Evolutionary conservation across 2,888 invertebrate species (phyloP).

Genomic region (Tryphoninae sp.): DNA sequence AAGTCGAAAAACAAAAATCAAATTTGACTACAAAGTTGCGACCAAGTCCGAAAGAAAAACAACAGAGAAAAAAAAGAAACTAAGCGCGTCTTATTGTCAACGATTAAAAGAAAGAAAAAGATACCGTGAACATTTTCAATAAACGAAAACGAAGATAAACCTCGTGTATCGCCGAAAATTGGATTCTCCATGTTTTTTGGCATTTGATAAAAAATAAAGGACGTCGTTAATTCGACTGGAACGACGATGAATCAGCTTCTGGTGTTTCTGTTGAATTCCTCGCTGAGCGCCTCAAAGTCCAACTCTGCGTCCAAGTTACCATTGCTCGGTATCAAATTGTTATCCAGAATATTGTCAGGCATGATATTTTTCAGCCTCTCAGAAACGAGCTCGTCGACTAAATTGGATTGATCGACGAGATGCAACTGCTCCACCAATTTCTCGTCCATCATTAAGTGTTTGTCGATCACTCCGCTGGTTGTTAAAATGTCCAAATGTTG

Average conservation of each 20-base stretch:
- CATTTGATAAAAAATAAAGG: neutral
- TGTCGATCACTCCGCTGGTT: constrained; percentile 75
- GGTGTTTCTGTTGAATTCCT: constrained; percentile 78
- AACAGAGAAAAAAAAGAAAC: neutral
- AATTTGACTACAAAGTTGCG: neutral
- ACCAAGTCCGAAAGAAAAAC: neutral
- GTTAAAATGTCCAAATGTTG: constrained; percentile 77
- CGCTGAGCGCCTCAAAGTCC: constrained; percentile 78
- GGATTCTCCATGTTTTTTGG: neutral
- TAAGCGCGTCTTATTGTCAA: neutral
- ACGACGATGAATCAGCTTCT: constrained; percentile 75
- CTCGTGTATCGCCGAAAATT: too few species aligned
- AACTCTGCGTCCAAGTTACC: constrained; percentile 76
- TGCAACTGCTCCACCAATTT: constrained; percentile 78
- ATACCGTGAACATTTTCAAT: too few species aligned
- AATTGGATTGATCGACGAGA: constrained; percentile 76
- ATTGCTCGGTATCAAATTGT: constrained; percentile 74
- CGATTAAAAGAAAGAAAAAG: too few species aligned
- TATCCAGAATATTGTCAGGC: constrained; percentile 77
- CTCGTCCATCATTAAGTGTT: constrained; percentile 78
- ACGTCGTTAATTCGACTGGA: constrained; percentile 18
- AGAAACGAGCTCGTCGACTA: constrained; percentile 77
- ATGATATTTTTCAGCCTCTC: constrained; percentile 78
- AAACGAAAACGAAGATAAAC: too few species aligned
- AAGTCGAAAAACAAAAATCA: neutral